These are phyloP conservation scores for Thyatira batis DNA, from an alignment of 2,888 invertebrate species.

Conservation along the genomic window DNA sequence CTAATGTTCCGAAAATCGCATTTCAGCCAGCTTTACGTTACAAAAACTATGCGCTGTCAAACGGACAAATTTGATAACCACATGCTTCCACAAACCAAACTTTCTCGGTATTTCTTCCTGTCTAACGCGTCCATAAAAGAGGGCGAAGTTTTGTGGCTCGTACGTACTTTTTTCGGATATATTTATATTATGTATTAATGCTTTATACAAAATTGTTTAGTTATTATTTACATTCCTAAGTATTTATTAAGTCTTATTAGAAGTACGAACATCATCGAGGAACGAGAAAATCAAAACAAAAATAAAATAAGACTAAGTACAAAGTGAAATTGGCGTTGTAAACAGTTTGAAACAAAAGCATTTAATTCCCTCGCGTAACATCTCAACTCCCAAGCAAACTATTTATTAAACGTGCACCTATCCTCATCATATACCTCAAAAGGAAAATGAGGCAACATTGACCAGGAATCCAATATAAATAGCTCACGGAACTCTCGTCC, in stretches of 20 bases:
- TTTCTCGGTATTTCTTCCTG: slow-evolving; percentile 10
- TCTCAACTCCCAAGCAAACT: neutral
- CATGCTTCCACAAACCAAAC: slow-evolving; percentile 5
- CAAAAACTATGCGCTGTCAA: slow-evolving; percentile 35
- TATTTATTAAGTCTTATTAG: too few relatives aligned
- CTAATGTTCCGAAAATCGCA: slow-evolving; percentile 47
- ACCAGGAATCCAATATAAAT: slow-evolving; percentile 26
- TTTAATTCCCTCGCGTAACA: neutral
- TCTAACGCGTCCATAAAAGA: neutral
- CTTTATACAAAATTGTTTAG: too few relatives aligned
- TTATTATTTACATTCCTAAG: too few relatives aligned
- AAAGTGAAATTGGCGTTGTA: neutral
- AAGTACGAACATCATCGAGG: too few relatives aligned
- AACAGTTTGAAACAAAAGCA: neutral
- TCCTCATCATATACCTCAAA: neutral
- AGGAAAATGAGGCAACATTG: slow-evolving; percentile 5
- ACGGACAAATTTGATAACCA: slow-evolving; percentile 36
- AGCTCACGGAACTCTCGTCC: slow-evolving; percentile 14
- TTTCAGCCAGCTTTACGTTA: slow-evolving; percentile 28
- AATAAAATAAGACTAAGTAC: too few relatives aligned
- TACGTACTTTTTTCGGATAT: neutral
- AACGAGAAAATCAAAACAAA: too few relatives aligned
- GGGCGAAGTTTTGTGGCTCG: neutral
- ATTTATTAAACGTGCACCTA: slow-evolving; percentile 1
- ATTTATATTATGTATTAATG: neutral